Evolutionary conservation across 2,113 vertebrate genomes (phyloP), one percentile per base, ranked within the genome.

Genomic region (Lampris megalopsis): DNA sequence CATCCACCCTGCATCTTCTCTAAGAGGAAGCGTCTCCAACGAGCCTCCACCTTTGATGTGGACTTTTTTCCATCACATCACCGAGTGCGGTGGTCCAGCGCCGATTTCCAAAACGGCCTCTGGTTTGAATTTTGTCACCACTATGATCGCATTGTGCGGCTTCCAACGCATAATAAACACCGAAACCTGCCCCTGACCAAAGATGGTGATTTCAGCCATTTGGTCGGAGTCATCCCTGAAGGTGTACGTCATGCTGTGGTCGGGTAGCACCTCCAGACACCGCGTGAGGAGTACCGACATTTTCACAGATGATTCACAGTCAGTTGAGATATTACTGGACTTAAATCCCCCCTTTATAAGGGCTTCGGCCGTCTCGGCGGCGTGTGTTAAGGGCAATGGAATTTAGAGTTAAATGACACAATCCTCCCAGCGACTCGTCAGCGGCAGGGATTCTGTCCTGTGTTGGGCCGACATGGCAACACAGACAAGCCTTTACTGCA

Each of bases 221-320:
- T 24, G 24, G 1, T 2, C 5, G 61, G 11, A 58, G 1, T 5
- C 7, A 24, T 68, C 6, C 54, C 0, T 36, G 37, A 50, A 42
- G 38, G 7, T 35, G 56, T 7, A 7, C 7, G 7, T 24, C 4
- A 13, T 38, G 42, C 7, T 41, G 8, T 40, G 5, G 35, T 71
- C 42, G 37, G 49, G 1, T 24, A 48, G 35, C 6, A 43, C 68
- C 71, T 49, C 4, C 70, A 71, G 65, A 47, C 63, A 54, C 9
- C 9, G 61, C 45, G 11, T 64, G n/a, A 4, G 7, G 43, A 7
- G 7, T 45, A 45, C 4, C 43, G 2, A 7, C 43, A 53, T 36
- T 53, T 68, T 73, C 68, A 37, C 53, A 65, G 2, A 65, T 82
- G 82, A 87, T 65, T 84, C 80, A 79, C 11, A 13, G 1, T 56